Evolutionary conservation across 37 sponge, comb jelly and placozoan genomes (phyloP), one percentile per base, ranked within the genome.

Genomic region (Agelas oroides): DNA sequence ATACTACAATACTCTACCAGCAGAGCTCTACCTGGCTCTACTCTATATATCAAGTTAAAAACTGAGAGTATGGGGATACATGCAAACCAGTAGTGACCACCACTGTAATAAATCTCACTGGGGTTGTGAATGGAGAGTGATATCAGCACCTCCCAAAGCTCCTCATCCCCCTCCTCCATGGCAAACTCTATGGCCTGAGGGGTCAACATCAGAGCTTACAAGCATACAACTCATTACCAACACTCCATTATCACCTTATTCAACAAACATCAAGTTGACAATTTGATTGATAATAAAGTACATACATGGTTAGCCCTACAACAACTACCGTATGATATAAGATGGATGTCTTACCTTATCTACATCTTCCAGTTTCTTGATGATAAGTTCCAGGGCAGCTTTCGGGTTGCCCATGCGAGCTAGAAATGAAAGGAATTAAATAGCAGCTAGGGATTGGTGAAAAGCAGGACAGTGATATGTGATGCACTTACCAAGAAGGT

Each of bases 141-240:
- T n/a, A 98, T 88, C 13, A 96, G 77, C 15, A 84, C 81, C 20
- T 96, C 95, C 97, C 96, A 98, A 31, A 98, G 56, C 17, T 98
- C 99, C 8, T 94, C 88, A 65, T 98, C 99, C 30, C 90, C 90
- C 59, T 92, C 85, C 73, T 98, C 99, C 76, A 87, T 93, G 0
- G 91, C 88, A 83, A 98, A 96, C 69, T 92, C 87, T 30, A 98
- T 96, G 20, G 99, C 99, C 81, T 92, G 38, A 19, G 36, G 2
- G 19, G 15, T n/a, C n/a, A n/a, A n/a, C 46, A 8, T 46, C 6
- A 3, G 54, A 46, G 3, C 8, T 12, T 46, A 3, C 6, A 46
- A 12, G 46, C 46, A 46, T 46, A 46, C 46, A 70, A 70, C 5
- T 70, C 28, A 31, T 25, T 66, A 57, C 19, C 59, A 16, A 19